phyloP scores from a whole-genome alignment of 2,113 vertebrate species.

The Siphamia tubifer region DNA sequence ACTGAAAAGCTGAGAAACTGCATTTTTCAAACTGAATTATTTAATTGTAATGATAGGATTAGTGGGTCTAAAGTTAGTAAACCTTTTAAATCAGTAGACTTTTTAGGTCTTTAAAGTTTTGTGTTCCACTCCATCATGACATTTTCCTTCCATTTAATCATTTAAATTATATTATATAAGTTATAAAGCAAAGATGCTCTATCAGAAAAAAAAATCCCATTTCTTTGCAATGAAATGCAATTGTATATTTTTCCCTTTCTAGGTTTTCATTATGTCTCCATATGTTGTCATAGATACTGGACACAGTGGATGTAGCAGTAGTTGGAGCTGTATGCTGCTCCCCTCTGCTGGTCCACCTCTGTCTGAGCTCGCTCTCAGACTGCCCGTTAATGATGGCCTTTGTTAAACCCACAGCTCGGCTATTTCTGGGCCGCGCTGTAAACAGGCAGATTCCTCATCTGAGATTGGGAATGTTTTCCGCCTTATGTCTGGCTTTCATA shows the following conservation, averaged over 20 bases:
- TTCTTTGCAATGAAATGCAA: too few species aligned
- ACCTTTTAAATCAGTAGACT: too few species aligned
- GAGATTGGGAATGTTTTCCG: slow-evolving; percentile 72
- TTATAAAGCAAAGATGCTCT: too few species aligned
- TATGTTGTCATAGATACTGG: not conserved
- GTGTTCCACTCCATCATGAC: too few species aligned
- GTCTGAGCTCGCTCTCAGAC: slow-evolving; percentile 46
- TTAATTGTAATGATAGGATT: too few species aligned
- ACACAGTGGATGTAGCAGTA: not conserved
- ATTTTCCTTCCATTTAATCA: too few species aligned
- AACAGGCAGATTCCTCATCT: slow-evolving; percentile 78
- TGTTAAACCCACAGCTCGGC: slow-evolving; percentile 78
- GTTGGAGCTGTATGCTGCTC: slow-evolving; percentile 26
- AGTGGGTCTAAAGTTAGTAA: too few species aligned
- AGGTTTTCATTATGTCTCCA: not conserved
- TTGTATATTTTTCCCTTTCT: not conserved
- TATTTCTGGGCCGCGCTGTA: slow-evolving; percentile 79
- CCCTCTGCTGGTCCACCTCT: slow-evolving; percentile 48
- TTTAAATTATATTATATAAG: too few species aligned
- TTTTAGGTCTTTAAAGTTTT: too few species aligned
- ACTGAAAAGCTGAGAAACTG: too few species aligned
- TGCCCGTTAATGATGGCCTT: slow-evolving; percentile 75
- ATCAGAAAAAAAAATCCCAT: too few species aligned
- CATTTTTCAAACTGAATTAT: too few species aligned
- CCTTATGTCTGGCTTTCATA: slow-evolving; percentile 27